Conservation (phyloP, 2,888 invertebrate genomes). For the Teleiodes luculella region DNA sequence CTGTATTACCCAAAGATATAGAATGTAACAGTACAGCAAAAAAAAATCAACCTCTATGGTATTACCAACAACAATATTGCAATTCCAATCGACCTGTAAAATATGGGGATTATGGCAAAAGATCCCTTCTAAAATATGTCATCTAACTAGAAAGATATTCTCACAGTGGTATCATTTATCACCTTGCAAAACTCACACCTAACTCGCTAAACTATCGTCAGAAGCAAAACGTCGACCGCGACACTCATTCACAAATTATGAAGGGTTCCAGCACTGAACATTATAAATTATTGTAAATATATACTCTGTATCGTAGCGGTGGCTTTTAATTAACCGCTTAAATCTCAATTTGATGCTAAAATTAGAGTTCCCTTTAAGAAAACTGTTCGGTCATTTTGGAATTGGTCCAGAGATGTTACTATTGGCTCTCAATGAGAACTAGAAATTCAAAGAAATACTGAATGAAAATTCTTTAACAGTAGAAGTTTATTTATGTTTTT, state of each 20-base stretch:
- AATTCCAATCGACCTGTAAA: too few species aligned
- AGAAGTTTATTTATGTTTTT: background rate
- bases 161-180: constrained; percentile 10
- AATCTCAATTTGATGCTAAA: constrained; percentile 52
- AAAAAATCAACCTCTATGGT: too few species aligned
- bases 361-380: constrained; percentile 49
- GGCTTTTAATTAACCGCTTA: constrained; percentile 48
- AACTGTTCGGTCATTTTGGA: constrained; percentile 43
- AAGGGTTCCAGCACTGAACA: constrained; percentile 19
- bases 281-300: constrained; percentile 28
- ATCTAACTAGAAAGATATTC: too few species aligned
- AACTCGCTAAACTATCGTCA: constrained; percentile 2
- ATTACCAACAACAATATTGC: too few species aligned
- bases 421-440: constrained; percentile 15
- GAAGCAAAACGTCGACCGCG: background rate
- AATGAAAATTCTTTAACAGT: too few species aligned
- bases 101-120: too few species aligned
- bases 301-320: background rate
- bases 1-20: too few species aligned
- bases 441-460: too few species aligned
- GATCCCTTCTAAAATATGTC: too few species aligned
- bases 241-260: constrained; percentile 30
- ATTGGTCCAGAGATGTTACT: constrained; percentile 38
- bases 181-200: background rate
- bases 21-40: too few species aligned